Conservation (phyloP, 2,797 vertebrate species). For the Ammospiza maritima region DNA sequence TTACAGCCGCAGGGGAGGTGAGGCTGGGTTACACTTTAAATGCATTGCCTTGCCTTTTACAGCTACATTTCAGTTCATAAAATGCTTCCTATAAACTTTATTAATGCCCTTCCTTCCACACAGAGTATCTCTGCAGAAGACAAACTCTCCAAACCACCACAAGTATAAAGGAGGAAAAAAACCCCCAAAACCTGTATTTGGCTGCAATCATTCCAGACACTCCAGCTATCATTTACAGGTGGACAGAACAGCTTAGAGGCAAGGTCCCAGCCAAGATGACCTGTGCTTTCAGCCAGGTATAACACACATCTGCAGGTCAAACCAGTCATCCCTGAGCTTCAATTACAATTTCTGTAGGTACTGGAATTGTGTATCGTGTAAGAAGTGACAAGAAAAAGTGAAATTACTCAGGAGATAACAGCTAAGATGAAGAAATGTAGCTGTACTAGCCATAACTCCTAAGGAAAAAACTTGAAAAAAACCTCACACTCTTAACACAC, state of each 20-base stretch:
- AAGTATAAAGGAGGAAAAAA: neutral
- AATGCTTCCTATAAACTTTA: slow-evolving; percentile 17
- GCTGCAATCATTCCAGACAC: neutral
- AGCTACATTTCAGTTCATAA: slow-evolving; percentile 6
- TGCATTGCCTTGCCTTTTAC: neutral
- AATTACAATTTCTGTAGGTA: neutral
- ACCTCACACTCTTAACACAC: neutral
- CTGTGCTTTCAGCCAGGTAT: neutral
- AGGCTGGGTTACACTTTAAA: neutral
- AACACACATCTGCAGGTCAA: neutral
- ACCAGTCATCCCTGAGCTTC: neutral
- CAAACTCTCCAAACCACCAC: neutral
- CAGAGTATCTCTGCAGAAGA: neutral
- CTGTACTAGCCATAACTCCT: neutral
- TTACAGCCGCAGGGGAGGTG: neutral
- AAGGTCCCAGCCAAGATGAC: neutral
- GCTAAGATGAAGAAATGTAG: neutral
- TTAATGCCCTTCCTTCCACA: neutral
- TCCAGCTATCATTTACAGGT: neutral
- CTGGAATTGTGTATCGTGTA: accelerated
- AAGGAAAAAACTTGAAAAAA: neutral
- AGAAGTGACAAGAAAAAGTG: neutral
- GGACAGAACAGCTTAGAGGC: neutral
- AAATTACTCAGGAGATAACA: neutral
- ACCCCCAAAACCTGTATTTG: neutral